phyloP scores from a whole-genome alignment of 2,113 vertebrate genomes.

The Galbula dea region DNA sequence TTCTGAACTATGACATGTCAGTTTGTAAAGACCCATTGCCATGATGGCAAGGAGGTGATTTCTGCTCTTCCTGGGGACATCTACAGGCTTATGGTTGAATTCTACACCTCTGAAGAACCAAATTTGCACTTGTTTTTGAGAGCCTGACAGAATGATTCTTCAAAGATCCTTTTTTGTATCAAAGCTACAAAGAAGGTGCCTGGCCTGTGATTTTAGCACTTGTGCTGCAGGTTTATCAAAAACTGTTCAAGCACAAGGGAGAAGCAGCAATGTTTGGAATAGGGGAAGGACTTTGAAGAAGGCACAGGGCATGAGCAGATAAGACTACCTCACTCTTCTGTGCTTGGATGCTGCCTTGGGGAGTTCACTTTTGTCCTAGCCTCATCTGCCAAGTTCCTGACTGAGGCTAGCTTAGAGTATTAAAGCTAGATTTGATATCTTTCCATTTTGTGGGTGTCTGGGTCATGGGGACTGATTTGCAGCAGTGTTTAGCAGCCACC shows the following conservation, averaged over 20 bases:
- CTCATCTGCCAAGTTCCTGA: too few species aligned
- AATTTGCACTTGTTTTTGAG: slow-evolving; percentile 24
- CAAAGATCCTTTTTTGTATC: slow-evolving; percentile 4
- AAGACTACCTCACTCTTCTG: too few species aligned
- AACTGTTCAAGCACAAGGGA: neutral
- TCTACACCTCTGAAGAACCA: neutral
- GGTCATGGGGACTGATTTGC: too few species aligned
- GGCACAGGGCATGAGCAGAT: too few species aligned
- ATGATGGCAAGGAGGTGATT: neutral
- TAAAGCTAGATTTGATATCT: too few species aligned
- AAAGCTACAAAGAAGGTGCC: neutral
- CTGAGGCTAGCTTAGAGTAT: too few species aligned
- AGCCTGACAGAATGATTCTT: slow-evolving; percentile 8
- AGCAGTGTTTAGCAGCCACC: too few species aligned
- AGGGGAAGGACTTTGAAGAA: neutral
- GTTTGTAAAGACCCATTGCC: neutral
- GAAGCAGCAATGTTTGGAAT: neutral
- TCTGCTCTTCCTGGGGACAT: neutral
- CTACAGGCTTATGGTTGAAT: neutral
- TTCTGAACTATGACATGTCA: slow-evolving; percentile 25
- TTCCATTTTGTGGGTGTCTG: too few species aligned
- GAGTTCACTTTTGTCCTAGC: too few species aligned
- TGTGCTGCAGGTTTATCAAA: neutral
- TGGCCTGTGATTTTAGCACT: neutral
- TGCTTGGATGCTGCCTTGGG: too few species aligned